Percentiles rank a stretch among this genome's conserved stretches.
These are phyloP conservation scores for Onychostoma macrolepis DNA, from an alignment of 2,113 vertebrate species.

Conservation along the genomic window DNA sequence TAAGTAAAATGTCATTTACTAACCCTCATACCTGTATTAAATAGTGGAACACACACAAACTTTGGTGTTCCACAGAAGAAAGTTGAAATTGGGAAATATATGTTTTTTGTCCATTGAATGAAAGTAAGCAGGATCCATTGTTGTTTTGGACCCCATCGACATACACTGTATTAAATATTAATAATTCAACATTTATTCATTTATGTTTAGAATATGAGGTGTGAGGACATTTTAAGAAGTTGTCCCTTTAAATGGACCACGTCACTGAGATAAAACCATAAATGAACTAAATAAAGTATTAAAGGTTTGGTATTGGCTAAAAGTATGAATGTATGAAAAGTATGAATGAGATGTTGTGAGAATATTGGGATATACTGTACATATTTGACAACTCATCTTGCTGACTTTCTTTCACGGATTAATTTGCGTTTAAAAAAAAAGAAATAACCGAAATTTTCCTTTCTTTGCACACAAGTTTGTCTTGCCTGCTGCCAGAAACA, in stretches of 20 bases:
- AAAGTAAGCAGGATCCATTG: background rate
- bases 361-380: background rate
- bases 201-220: background rate
- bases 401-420: background rate
- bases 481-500: background rate
- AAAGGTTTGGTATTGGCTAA: background rate
- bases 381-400: background rate
- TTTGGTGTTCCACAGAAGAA: background rate
- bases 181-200: background rate
- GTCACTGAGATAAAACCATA: background rate
- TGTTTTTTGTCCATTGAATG: background rate
- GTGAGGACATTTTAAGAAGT: background rate
- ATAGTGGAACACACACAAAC: background rate
- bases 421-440: conserved; percentile 32
- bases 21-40: background rate
- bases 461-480: background rate
- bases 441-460: conserved; percentile 24
- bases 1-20: background rate
- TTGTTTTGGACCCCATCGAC: background rate
- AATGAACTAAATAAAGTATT: background rate
- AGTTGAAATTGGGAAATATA: background rate
- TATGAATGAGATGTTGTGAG: background rate
- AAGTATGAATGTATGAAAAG: background rate
- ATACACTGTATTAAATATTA: background rate
- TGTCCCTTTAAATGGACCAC: background rate